A percentile compares a stretch with the other conserved stretches of the same genome.
These are phyloP conservation scores for Epinephelus malabaricus DNA, from an alignment of 2,797 vertebrate species.

Conservation along the genomic window DNA sequence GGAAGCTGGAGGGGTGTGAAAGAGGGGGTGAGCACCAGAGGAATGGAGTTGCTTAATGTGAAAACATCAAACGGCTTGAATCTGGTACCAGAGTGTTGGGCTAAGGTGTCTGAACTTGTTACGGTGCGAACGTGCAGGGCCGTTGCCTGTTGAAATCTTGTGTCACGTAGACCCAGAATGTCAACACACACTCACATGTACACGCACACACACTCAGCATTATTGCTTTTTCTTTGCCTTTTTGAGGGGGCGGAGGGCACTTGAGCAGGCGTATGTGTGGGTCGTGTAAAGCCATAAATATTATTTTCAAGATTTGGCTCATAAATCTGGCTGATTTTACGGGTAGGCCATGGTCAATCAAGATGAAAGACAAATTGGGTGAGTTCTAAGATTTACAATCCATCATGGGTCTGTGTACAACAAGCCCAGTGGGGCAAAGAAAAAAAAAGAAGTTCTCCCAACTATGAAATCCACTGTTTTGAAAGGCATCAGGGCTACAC, in stretches of 20 bases:
- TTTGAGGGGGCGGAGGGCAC: constrained; percentile 1
- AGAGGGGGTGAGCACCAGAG: constrained; percentile 48
- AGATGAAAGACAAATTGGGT: constrained; percentile 60
- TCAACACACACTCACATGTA: neutral
- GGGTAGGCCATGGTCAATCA: constrained; percentile 34
- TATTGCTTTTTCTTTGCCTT: constrained; percentile 24
- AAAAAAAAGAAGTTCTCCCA: constrained; percentile 12
- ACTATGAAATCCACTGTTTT: constrained; percentile 45
- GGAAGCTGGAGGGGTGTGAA: constrained; percentile 45
- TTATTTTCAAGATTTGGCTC: constrained; percentile 52
- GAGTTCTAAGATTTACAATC: constrained; percentile 51
- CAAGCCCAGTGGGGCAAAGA: constrained; percentile 31
- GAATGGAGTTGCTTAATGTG: constrained; percentile 67
- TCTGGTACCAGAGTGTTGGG: constrained; percentile 69
- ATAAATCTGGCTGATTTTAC: constrained; percentile 52
- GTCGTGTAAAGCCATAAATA: constrained; percentile 40
- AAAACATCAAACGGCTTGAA: constrained; percentile 78
- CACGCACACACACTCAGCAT: neutral
- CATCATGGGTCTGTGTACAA: constrained; percentile 22
- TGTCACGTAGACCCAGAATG: constrained; percentile 39
- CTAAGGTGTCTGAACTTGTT: constrained; percentile 82
- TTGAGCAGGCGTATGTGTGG: constrained; percentile 36
- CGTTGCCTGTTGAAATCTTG: constrained; percentile 59
- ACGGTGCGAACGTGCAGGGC: constrained; percentile 72
- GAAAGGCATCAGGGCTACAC: constrained; percentile 36